Percentiles rank a stretch among this genome's conserved stretches.
These are phyloP conservation scores for Euzophera pinguis DNA, from an alignment of 2,888 invertebrate species.

Conservation along the genomic window DNA sequence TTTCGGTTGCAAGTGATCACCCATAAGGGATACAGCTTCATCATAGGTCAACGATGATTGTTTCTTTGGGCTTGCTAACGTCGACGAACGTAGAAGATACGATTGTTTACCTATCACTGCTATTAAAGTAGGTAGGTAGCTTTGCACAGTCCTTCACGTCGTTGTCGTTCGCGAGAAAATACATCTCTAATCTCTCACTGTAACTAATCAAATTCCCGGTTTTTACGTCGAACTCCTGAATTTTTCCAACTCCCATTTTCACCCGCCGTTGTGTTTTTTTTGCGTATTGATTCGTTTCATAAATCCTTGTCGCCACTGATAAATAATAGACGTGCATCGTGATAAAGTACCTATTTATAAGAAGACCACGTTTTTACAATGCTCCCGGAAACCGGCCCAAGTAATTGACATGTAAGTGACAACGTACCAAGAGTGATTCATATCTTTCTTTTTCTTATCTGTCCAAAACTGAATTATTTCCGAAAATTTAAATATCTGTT, in stretches of 20 bases:
- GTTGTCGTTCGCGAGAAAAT: conserved; percentile 15
- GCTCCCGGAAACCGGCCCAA: too few relatives aligned
- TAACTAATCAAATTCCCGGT: conserved; percentile 14
- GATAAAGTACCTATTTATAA: too few relatives aligned
- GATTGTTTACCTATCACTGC: neutral
- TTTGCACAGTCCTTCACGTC: neutral
- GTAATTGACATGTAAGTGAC: too few relatives aligned
- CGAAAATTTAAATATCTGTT: too few relatives aligned
- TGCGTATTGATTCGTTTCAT: too few relatives aligned
- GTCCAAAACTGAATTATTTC: too few relatives aligned
- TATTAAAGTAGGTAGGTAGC: conserved; percentile 15
- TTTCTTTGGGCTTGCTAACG: conserved; percentile 14
- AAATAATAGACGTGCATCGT: too few relatives aligned
- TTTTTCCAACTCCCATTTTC: neutral
- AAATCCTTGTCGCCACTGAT: too few relatives aligned
- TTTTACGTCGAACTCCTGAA: conserved; percentile 14
- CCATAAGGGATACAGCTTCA: conserved; percentile 6
- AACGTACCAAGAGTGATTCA: too few relatives aligned
- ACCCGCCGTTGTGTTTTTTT: too few relatives aligned
- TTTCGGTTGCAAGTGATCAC: conserved; percentile 14
- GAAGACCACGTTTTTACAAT: too few relatives aligned
- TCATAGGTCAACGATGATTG: conserved; percentile 4
- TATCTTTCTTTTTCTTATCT: too few relatives aligned
- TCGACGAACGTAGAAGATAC: neutral
- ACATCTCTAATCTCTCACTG: conserved; percentile 14